Conservation (phyloP, 1,140 invertebrate genomes). For the Zaprionus vittiger region DNA sequence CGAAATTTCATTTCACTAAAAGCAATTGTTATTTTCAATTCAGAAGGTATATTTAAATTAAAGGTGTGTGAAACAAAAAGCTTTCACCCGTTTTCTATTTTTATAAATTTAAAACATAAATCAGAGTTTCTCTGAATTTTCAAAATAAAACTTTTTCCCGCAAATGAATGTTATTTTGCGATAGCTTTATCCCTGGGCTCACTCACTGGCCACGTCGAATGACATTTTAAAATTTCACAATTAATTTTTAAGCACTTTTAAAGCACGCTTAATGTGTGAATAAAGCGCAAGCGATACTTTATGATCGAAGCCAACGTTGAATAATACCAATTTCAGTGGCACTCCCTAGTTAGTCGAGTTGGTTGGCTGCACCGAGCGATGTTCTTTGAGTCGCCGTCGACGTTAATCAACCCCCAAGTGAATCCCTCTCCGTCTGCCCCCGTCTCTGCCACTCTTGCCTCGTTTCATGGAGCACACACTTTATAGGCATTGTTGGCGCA, state of each 20-base stretch:
- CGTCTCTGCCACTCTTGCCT: background rate
- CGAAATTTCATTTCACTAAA: background rate
- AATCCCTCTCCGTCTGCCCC: conserved; percentile 4
- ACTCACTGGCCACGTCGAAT: conserved; percentile 5
- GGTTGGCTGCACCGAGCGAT: background rate
- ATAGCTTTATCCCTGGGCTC: background rate
- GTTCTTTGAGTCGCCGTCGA: conserved; percentile 9
- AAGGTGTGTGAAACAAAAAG: background rate
- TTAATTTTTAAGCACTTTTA: conserved; percentile 41
- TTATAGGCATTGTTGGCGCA: conserved; percentile 70
- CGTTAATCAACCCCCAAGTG: conserved; percentile 37
- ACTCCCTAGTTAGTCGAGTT: conserved; percentile 1
- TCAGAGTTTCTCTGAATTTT: background rate
- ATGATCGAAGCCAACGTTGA: conserved; percentile 16
- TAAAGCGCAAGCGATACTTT: conserved; percentile 21
- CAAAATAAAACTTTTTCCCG: background rate
- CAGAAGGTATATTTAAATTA: background rate
- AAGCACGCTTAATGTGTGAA: conserved; percentile 46
- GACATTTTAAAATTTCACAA: conserved; percentile 27
- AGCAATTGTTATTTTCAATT: background rate
- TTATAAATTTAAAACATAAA: background rate
- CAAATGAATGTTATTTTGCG: background rate
- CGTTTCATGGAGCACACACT: conserved; percentile 46
- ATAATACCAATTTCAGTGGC: conserved; percentile 28
- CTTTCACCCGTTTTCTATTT: background rate